These are phyloP conservation scores for Eristalis intricaria DNA, from an alignment of 2,888 invertebrate species.

Conservation along the genomic window DNA sequence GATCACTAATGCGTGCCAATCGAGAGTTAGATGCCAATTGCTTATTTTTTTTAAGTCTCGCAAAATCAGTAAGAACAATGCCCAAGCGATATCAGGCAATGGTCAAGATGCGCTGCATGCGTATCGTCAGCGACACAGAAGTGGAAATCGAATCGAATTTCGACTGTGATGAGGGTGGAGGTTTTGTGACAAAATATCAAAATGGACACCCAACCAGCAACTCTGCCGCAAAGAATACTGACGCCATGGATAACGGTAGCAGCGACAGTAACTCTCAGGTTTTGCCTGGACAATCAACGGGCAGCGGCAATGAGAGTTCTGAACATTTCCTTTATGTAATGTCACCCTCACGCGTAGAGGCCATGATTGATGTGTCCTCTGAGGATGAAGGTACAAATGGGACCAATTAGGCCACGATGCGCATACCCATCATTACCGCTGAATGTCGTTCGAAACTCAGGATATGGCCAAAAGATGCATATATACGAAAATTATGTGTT, in stretches of 20 bases:
- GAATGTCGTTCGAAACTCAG: conserved; percentile 49
- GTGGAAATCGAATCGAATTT: conserved; percentile 78
- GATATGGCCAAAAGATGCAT: conserved; percentile 40
- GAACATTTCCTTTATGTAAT: conserved; percentile 81
- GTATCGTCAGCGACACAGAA: conserved; percentile 80
- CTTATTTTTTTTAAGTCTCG: conserved; percentile 79
- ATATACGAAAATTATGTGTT: conserved; percentile 35
- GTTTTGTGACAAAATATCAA: conserved; percentile 53
- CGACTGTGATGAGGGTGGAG: conserved; percentile 76
- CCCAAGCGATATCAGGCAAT: conserved; percentile 80
- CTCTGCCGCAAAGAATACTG: conserved; percentile 15
- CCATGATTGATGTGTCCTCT: conserved; percentile 81
- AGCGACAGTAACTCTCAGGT: conserved; percentile 48
- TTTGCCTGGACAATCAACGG: conserved; percentile 12
- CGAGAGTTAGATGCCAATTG: conserved; percentile 80
- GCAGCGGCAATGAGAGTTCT: conserved; percentile 75
- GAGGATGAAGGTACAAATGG: conserved; percentile 78
- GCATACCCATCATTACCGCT: background rate
- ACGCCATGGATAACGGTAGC: conserved; percentile 31
- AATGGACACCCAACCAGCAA: conserved; percentile 22
- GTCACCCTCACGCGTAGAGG: conserved; percentile 81
- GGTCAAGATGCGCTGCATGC: conserved; percentile 81
- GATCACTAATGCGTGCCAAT: conserved; percentile 78
- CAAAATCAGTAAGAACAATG: conserved; percentile 79
- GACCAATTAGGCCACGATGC: conserved; percentile 23